A percentile compares a stretch with the other conserved stretches of the same genome.
Conservation (phyloP, 2,888 invertebrate species). For the Dryobotodes eremita region DNA sequence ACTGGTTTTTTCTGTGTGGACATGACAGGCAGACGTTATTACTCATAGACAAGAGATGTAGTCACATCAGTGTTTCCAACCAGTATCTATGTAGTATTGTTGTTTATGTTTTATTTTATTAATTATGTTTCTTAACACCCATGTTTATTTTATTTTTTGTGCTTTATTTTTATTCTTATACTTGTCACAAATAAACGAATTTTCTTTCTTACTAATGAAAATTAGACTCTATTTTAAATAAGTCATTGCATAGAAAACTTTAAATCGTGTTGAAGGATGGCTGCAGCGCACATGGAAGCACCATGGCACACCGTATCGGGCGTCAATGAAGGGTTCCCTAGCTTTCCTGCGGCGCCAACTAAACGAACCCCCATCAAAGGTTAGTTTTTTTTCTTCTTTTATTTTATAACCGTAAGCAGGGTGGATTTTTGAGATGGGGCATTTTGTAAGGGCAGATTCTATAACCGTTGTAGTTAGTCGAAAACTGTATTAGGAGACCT, state of each 20-base stretch:
- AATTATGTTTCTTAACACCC: no score
- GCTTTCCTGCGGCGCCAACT: slow-evolving; percentile 93
- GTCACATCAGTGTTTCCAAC: no score
- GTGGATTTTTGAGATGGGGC: no score
- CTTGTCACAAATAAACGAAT: background rate
- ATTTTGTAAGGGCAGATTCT: no score
- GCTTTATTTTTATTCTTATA: background rate
- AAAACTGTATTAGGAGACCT: background rate
- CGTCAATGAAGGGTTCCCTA: slow-evolving; percentile 92
- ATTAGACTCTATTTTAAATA: background rate
- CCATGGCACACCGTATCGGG: slow-evolving; percentile 94
- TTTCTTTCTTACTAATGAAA: background rate
- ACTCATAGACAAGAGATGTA: no score
- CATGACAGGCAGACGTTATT: no score
- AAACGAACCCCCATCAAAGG: slow-evolving; percentile 96
- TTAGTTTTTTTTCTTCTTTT: slow-evolving; percentile 69
- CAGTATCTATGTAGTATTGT: no score
- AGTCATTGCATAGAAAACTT: slow-evolving; percentile 24
- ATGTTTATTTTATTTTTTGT: background rate
- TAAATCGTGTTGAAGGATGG: slow-evolving; percentile 78
- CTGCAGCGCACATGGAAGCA: slow-evolving; percentile 91
- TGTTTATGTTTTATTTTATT: no score
- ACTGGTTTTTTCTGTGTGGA: no score
- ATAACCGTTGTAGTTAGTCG: background rate
- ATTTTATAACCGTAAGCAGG: background rate